Evolutionary conservation across 2,113 vertebrate species (phyloP), one percentile per base, ranked within the genome.

Genomic region (Ariopsis seemanni): DNA sequence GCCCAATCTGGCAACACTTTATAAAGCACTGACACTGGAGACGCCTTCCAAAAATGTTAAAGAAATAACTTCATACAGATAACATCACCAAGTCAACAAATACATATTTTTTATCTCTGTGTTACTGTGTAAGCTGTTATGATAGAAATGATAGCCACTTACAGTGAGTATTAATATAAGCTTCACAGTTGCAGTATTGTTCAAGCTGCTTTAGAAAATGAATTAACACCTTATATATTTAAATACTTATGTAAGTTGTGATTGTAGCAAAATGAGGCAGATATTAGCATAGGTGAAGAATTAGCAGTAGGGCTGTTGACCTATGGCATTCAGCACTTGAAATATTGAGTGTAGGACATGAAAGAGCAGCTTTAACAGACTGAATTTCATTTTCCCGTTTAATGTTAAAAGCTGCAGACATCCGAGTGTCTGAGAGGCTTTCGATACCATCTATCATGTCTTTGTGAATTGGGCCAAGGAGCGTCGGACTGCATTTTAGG

Each of bases 401-500:
- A 71, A 30, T 86, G 90, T 92, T 87, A 77, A 86, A 89, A 62
- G 84, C 85, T 84, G 80, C 77, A 90, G 90, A 85, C 85, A 88
- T 86, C 71, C 75, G 74, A 53, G 81, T 81, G 30, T 72, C 69
- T 86, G 7, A 83, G 53, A 62, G 9, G 78, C 72, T 82, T 72
- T 89, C 58, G 77, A 88, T 92, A 87, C 89, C 84, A 92, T 91
- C 84, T 90, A 74, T 15, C 53, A 82, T 17, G 57, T 72, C 27
- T 82, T 79, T 85, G 75, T 63, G 90, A 89, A 90, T 63, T 89
- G 71, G 83, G 52, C 77, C 88, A 89, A 90, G 83, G 91, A 91
- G 89, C 84, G 63, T 84, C 78, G 86, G 88, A 89, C 90, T 89
- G 86, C 89, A 86, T 92, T 84, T 92, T 90, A 93, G 91, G 89